These are phyloP conservation scores for Callipepla californica DNA, from an alignment of 2,113 vertebrate species.

Conservation along the genomic window DNA sequence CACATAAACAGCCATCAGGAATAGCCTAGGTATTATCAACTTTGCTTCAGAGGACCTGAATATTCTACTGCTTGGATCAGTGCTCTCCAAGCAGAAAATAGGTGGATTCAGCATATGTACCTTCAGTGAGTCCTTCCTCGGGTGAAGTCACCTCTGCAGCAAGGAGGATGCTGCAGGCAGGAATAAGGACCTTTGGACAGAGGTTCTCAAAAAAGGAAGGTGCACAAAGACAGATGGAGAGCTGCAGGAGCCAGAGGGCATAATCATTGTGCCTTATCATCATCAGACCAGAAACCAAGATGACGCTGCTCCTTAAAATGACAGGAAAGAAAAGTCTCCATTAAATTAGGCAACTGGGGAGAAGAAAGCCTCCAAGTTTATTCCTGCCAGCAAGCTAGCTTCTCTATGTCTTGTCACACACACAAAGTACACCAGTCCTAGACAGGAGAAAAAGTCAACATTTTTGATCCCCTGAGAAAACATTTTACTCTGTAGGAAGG, in stretches of 20 bases:
- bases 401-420: not conserved
- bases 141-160: not conserved
- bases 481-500: not conserved
- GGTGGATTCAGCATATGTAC: not conserved
- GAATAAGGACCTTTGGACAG: not conserved
- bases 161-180: not conserved
- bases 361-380: not conserved
- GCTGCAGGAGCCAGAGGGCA: not conserved
- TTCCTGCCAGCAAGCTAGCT: not conserved
- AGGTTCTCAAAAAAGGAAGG: not conserved
- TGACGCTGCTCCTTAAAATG: not conserved
- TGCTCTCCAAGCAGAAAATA: not conserved
- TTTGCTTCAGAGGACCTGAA: not conserved
- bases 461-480: not conserved
- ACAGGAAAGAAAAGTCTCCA: not conserved
- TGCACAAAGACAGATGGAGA: not conserved
- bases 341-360: not conserved
- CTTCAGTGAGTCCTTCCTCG: not conserved
- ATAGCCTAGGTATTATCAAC: not conserved
- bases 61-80: not conserved
- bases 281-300: not conserved
- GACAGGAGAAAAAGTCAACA: not conserved
- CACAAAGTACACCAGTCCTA: not conserved
- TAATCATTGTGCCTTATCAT: not conserved
- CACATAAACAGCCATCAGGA: not conserved